A percentile compares a stretch with the other conserved stretches of the same genome.
phyloP scores from a whole-genome alignment of 1,140 invertebrate genomes.

The Leptinotarsa lineolata region DNA sequence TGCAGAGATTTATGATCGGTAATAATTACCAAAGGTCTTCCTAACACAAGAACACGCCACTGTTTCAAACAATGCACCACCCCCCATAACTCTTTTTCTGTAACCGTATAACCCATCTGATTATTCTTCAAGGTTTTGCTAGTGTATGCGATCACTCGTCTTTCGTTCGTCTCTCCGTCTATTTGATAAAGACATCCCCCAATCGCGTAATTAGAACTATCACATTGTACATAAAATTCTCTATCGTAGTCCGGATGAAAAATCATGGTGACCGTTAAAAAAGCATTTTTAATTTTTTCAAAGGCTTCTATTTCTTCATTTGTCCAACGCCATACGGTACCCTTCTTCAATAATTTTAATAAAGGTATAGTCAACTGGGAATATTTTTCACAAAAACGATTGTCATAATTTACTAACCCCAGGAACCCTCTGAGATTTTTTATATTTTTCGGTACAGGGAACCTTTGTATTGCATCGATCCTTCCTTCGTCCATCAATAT shows the following conservation, averaged over 20 bases:
- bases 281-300: conserved; percentile 7
- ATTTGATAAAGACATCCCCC: neutral
- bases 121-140: neutral
- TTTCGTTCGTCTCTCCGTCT: neutral
- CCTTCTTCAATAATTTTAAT: conserved; percentile 23
- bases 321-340: neutral
- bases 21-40: conserved; percentile 39
- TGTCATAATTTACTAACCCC: conserved; percentile 21
- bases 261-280: neutral
- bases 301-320: neutral
- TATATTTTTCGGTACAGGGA: conserved; percentile 11
- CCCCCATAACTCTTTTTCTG: conserved; percentile 42
- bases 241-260: neutral
- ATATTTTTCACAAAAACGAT: conserved; percentile 9
- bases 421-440: conserved; percentile 8
- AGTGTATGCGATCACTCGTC: neutral
- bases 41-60: conserved; percentile 15
- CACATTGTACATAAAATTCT: conserved; percentile 3
- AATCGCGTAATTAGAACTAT: neutral
- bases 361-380: conserved; percentile 12
- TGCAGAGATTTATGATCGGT: conserved; percentile 58
- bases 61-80: conserved; percentile 25
- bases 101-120: neutral
- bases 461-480: neutral
- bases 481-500: neutral